These are phyloP conservation scores for Trachelus tabidus DNA, from an alignment of 2,888 invertebrate genomes.

Conservation along the genomic window DNA sequence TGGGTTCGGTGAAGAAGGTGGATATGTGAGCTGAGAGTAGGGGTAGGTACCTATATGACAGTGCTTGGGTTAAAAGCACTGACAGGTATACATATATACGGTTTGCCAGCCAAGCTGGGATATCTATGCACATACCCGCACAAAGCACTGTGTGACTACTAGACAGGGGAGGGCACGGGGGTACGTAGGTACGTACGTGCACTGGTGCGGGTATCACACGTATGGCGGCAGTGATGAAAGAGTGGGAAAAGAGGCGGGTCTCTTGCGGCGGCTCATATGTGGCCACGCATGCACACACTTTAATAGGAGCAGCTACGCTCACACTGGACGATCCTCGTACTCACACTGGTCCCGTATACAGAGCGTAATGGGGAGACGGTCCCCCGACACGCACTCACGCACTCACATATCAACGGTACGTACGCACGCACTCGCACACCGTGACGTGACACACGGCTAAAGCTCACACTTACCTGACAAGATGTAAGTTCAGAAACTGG, in stretches of 20 bases:
- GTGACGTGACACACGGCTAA: conserved; percentile 45
- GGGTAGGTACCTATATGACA: background rate
- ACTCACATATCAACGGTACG: conserved; percentile 12
- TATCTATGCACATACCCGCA: conserved; percentile 1
- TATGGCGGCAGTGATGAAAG: conserved; percentile 34
- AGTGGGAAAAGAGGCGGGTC: conserved; percentile 48
- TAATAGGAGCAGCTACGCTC: conserved; percentile 49
- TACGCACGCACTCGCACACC: conserved; percentile 18
- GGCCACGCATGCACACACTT: conserved; percentile 65
- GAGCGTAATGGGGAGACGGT: background rate
- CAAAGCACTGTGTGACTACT: conserved; percentile 1
- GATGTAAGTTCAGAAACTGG: conserved; percentile 65
- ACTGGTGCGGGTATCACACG: conserved; percentile 29
- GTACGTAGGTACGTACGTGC: background rate
- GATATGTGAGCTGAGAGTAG: background rate
- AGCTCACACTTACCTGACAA: conserved; percentile 65
- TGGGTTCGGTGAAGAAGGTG: background rate
- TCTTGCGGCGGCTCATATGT: conserved; percentile 52
- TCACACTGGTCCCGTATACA: background rate
- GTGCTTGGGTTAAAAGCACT: background rate
- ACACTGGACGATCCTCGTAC: conserved; percentile 25
- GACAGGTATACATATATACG: background rate
- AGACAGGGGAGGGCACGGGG: background rate
- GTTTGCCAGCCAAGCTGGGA: background rate
- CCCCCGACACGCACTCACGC: conserved; percentile 21